These are phyloP conservation scores for Phoxinus dragarum DNA, from an alignment of 2,797 vertebrate genomes.

Conservation along the genomic window DNA sequence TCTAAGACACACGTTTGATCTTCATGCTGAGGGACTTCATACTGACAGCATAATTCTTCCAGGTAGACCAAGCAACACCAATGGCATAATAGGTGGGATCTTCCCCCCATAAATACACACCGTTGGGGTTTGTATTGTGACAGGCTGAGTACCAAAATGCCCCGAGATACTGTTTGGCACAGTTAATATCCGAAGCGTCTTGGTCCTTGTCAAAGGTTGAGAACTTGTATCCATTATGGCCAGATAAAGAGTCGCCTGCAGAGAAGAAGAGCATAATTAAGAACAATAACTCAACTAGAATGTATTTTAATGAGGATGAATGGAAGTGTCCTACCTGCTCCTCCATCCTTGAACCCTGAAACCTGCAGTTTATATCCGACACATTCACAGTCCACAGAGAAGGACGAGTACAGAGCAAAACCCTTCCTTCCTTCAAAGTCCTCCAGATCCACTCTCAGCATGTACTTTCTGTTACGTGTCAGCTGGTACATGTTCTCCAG, in stretches of 20 bases:
- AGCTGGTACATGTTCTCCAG: slow-evolving; percentile 67
- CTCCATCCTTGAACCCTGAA: slow-evolving; percentile 50
- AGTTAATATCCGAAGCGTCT: not conserved
- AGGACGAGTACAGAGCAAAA: slow-evolving; percentile 49
- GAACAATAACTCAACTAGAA: not conserved
- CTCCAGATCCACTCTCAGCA: slow-evolving; percentile 7
- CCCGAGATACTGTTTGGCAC: slow-evolving; percentile 37
- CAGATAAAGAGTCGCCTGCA: not conserved
- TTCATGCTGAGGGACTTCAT: slow-evolving; percentile 53
- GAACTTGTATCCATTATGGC: slow-evolving; percentile 61
- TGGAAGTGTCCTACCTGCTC: slow-evolving; percentile 49
- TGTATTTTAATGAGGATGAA: not conserved
- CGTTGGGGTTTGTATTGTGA: slow-evolving; percentile 44
- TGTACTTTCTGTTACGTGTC: slow-evolving; percentile 50
- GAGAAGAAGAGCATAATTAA: slow-evolving; percentile 48
- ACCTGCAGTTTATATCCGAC: slow-evolving; percentile 57
- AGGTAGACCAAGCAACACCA: slow-evolving; percentile 27
- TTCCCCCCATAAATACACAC: slow-evolving; percentile 47
- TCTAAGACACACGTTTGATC: slow-evolving; percentile 36
- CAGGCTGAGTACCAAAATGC: not conserved
- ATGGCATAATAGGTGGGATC: not conserved
- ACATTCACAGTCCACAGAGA: slow-evolving; percentile 40
- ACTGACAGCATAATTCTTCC: slow-evolving; percentile 5
- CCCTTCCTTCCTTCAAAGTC: not conserved
- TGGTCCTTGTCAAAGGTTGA: slow-evolving; percentile 48